These are phyloP conservation scores for Imbricaverruca yamaguchii DNA, from an alignment of 2,888 invertebrate species.

Conservation along the genomic window DNA sequence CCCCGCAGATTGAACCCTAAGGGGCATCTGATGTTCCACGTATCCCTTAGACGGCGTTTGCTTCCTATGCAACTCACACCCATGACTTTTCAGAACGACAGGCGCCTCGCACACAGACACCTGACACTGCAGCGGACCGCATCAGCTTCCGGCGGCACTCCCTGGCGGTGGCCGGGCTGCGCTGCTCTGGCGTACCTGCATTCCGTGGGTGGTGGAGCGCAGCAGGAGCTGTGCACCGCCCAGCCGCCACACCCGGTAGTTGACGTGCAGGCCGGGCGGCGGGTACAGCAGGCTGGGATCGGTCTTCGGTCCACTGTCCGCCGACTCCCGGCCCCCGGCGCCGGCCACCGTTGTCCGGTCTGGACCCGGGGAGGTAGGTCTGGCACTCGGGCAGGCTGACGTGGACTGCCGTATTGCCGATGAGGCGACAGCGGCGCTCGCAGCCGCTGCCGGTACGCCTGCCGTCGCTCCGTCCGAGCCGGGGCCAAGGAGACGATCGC, in stretches of 20 bases:
- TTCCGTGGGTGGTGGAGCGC: neutral
- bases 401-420: too few relatives aligned
- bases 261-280: neutral
- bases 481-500: too few relatives aligned
- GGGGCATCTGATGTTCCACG: too few relatives aligned
- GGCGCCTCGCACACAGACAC: too few relatives aligned
- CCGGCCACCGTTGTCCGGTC: neutral
- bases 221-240: neutral
- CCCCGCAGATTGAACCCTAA: too few relatives aligned
- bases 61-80: too few relatives aligned
- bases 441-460: neutral
- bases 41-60: too few relatives aligned
- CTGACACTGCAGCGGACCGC: too few relatives aligned
- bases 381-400: too few relatives aligned
- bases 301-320: neutral
- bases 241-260: slow-evolving; percentile 10
- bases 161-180: too few relatives aligned
- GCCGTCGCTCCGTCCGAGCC: neutral
- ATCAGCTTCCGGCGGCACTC: too few relatives aligned
- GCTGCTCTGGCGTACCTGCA: neutral
- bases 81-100: too few relatives aligned
- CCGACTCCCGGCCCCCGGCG: neutral
- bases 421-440: neutral
- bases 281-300: neutral
- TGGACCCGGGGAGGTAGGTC: neutral